Percentiles rank a stretch among this genome's conserved stretches.
These are phyloP conservation scores for Philopedon plagiatum DNA, from an alignment of 2,888 invertebrate species.

Conservation along the genomic window DNA sequence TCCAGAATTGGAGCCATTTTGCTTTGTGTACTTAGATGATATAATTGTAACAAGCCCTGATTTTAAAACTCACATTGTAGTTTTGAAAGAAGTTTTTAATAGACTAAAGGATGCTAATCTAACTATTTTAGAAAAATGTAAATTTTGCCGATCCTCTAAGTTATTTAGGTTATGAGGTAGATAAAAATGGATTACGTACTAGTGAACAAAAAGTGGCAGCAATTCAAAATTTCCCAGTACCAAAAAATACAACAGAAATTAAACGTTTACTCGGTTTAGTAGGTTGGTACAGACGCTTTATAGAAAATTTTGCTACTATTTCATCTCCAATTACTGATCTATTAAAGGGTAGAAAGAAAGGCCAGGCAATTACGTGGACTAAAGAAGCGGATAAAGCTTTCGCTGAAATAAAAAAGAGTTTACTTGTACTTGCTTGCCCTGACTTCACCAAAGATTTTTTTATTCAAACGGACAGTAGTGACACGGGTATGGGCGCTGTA, in stretches of 20 bases:
- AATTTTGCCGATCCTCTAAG: conserved; percentile 19
- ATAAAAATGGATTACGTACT: neutral
- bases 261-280: conserved; percentile 39
- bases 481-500: conserved; percentile 56
- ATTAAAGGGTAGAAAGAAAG: conserved; percentile 46
- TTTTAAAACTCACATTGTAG: conserved; percentile 36
- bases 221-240: conserved; percentile 14
- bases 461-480: conserved; percentile 56
- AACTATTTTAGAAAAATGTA: conserved; percentile 45
- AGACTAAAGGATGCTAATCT: conserved; percentile 40
- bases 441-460: conserved; percentile 52
- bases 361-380: conserved; percentile 45
- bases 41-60: conserved; percentile 40
- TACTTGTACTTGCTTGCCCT: conserved; percentile 53
- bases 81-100: conserved; percentile 35
- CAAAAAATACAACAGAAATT: conserved; percentile 42
- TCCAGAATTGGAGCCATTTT: conserved; percentile 43
- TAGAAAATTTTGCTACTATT: conserved; percentile 40
- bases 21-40: conserved; percentile 47
- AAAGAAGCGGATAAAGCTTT: conserved; percentile 39
- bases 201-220: conserved; percentile 18
- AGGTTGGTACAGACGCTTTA: conserved; percentile 41
- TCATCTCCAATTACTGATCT: conserved; percentile 42
- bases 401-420: conserved; percentile 42
- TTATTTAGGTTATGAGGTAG: conserved; percentile 31